These are phyloP conservation scores for Drosophila leonis DNA, from an alignment of 2,888 invertebrate genomes.

Conservation along the genomic window DNA sequence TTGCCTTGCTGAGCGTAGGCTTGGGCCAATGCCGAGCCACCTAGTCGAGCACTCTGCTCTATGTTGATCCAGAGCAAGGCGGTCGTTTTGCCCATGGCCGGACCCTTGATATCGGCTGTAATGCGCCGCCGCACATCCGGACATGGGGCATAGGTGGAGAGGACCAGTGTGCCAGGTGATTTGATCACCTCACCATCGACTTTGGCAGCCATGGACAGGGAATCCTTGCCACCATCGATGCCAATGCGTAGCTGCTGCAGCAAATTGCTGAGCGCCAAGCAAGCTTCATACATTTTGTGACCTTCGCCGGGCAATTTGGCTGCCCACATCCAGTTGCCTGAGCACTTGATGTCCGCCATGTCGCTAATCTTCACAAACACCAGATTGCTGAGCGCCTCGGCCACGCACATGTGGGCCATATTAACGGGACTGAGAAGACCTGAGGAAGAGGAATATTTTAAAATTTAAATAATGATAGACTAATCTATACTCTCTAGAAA, in stretches of 20 bases:
- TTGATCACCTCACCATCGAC: slow-evolving; percentile 90
- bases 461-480: neutral
- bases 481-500: neutral
- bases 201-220: slow-evolving; percentile 97
- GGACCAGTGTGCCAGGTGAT: slow-evolving; percentile 95
- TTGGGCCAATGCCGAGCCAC: slow-evolving; percentile 97
- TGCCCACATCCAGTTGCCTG: slow-evolving; percentile 99
- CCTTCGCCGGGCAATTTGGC: slow-evolving; percentile 98
- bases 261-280: slow-evolving; percentile 93
- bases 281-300: slow-evolving; percentile 94
- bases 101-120: slow-evolving; percentile 95
- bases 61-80: slow-evolving; percentile 92
- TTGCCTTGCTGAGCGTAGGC: slow-evolving; percentile 94
- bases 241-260: slow-evolving; percentile 94
- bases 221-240: slow-evolving; percentile 98
- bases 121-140: slow-evolving; percentile 94
- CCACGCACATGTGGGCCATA: slow-evolving; percentile 97
- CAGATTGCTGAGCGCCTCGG: slow-evolving; percentile 96
- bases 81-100: slow-evolving; percentile 87
- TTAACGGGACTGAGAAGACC: slow-evolving; percentile 89
- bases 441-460: neutral
- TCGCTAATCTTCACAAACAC: slow-evolving; percentile 90
- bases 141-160: slow-evolving; percentile 98
- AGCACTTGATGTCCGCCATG: slow-evolving; percentile 96
- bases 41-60: slow-evolving; percentile 91